These are phyloP conservation scores for Marcusenius ussheri DNA, from an alignment of 2,113 vertebrate species.

Conservation along the genomic window DNA sequence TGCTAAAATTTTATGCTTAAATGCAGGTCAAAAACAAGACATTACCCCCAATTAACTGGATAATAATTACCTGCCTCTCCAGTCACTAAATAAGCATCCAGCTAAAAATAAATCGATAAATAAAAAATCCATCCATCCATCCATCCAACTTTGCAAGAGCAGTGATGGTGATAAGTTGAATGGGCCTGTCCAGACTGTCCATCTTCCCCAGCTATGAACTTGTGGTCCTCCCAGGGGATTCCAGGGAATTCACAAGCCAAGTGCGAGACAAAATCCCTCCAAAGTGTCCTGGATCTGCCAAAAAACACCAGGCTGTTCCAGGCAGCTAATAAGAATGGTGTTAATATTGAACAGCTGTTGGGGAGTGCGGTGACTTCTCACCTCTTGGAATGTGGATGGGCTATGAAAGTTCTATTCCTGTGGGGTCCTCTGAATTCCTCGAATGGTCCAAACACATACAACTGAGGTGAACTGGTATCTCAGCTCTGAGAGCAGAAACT, in stretches of 20 bases:
- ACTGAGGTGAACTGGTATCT: background rate
- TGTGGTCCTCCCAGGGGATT: background rate
- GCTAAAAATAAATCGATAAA: background rate
- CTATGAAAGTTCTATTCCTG: background rate
- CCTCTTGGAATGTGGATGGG: background rate
- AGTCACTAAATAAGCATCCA: background rate
- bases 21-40: background rate
- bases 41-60: background rate
- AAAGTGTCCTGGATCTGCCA: background rate
- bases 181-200: background rate
- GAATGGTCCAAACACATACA: background rate
- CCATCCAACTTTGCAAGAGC: background rate
- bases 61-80: background rate
- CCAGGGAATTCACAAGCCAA: background rate
- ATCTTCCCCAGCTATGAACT: background rate
- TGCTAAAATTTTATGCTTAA: background rate
- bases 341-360: background rate
- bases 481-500: background rate
- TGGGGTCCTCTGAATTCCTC: background rate
- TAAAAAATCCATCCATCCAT: background rate
- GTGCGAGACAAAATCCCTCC: background rate
- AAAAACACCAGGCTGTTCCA: background rate
- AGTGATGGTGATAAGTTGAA: background rate
- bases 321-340: background rate
- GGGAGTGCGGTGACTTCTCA: background rate